A percentile compares a stretch with the other conserved stretches of the same genome.
These are phyloP conservation scores for Troilus luridus DNA, from an alignment of 2,888 invertebrate species.

Conservation along the genomic window DNA sequence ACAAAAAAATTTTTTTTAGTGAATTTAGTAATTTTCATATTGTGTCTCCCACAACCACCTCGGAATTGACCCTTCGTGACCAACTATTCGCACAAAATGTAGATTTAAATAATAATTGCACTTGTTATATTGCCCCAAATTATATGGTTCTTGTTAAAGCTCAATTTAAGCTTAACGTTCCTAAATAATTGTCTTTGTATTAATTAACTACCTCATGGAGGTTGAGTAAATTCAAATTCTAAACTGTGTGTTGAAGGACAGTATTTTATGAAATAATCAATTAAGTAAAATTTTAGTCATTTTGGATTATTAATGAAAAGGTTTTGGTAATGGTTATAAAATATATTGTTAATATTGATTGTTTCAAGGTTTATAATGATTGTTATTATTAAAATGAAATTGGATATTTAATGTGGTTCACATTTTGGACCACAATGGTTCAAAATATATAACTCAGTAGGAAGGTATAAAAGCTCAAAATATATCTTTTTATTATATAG, in stretches of 20 bases:
- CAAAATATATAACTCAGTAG: background rate
- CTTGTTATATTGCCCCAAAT: background rate
- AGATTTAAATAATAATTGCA: slow-evolving; percentile 51
- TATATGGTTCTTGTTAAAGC: slow-evolving; percentile 25
- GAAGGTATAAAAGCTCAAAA: slow-evolving; percentile 52
- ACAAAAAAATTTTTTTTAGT: background rate
- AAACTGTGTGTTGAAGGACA: slow-evolving; percentile 1
- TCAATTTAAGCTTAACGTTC: slow-evolving; percentile 38
- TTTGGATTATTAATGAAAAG: slow-evolving; percentile 8
- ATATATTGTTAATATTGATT: slow-evolving; percentile 38
- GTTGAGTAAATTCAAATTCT: slow-evolving; percentile 37
- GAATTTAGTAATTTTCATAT: background rate
- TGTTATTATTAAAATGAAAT: slow-evolving; percentile 31
- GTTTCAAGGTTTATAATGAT: slow-evolving; percentile 11
- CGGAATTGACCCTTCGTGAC: slow-evolving; percentile 28
- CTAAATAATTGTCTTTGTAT: slow-evolving; percentile 12
- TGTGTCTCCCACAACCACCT: background rate
- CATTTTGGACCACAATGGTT: background rate
- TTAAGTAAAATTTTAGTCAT: slow-evolving; percentile 26
- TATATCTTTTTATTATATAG: slow-evolving; percentile 47
- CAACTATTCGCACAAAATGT: slow-evolving; percentile 56
- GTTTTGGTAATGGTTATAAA: slow-evolving; percentile 28
- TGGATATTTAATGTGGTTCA: slow-evolving; percentile 5
- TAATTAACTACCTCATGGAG: slow-evolving; percentile 11
- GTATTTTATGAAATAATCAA: slow-evolving; percentile 43